Percentiles rank a stretch among this genome's conserved stretches.
Evolutionary conservation across 2,113 vertebrate species (phyloP).

Genomic region (rabbit (Oryctolagus cuniculus)): mOryCun1.1 NC_091434.1:38066001-38066500

Average conservation of each 20-base stretch:
- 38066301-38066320: not conserved
- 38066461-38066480: not conserved
- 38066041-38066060: slow-evolving; percentile 31
- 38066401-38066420: not conserved
- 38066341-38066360: not conserved
- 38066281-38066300: not conserved
- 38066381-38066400: not conserved
- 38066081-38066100: not conserved
- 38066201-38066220: not conserved
- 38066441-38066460: not conserved
- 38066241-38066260: not conserved
- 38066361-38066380: slow-evolving; percentile 7
- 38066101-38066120: not conserved
- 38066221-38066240: not conserved
- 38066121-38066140: not conserved
- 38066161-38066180: not conserved
- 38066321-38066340: not conserved
- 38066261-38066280: not conserved
- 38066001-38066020: not conserved
- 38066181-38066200: not conserved
- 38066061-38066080: not conserved
- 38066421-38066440: not conserved
- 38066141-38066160: not conserved
- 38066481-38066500: not conserved
- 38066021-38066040: not conserved